A percentile compares a stretch with the other conserved stretches of the same genome.
Conservation (phyloP, 1,140 invertebrate genomes). For the Heliconius eleuchia region DNA sequence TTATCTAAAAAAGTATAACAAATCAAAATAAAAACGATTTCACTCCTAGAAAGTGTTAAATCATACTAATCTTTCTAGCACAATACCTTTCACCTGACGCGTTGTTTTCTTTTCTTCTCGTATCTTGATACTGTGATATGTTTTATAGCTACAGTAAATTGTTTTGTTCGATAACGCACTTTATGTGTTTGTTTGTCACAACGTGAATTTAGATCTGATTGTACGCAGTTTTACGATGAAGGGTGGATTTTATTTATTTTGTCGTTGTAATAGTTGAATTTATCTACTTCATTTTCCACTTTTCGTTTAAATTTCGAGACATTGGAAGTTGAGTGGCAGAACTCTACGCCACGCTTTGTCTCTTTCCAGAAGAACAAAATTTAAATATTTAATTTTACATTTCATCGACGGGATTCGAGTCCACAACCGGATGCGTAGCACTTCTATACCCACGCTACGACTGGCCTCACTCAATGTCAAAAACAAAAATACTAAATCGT, state of each 20-base stretch:
- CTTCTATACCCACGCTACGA: too few relatives aligned
- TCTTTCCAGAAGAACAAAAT: not conserved
- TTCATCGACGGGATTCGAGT: too few relatives aligned
- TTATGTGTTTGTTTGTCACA: conserved; percentile 32
- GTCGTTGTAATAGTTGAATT: not conserved
- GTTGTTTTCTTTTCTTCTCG: not conserved
- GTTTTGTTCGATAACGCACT: conserved; percentile 25
- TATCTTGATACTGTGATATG: conserved; percentile 23
- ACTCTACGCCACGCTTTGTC: not conserved
- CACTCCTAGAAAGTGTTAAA: not conserved
- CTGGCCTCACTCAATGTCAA: too few relatives aligned
- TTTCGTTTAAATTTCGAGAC: not conserved
- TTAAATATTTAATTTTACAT: too few relatives aligned
- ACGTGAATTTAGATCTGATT: conserved; percentile 26
- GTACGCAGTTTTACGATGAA: conserved; percentile 19
- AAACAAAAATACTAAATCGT: too few relatives aligned
- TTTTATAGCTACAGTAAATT: conserved; percentile 8
- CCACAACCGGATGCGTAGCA: too few relatives aligned
- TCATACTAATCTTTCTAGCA: not conserved
- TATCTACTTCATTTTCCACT: not conserved
- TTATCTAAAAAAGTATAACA: too few relatives aligned
- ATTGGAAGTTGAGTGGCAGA: not conserved
- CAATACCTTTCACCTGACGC: not conserved
- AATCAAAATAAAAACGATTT: not conserved
- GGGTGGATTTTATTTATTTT: not conserved